phyloP scores from a whole-genome alignment of 1,140 invertebrate species.

The Parasteatoda tepidariorum region DNA sequence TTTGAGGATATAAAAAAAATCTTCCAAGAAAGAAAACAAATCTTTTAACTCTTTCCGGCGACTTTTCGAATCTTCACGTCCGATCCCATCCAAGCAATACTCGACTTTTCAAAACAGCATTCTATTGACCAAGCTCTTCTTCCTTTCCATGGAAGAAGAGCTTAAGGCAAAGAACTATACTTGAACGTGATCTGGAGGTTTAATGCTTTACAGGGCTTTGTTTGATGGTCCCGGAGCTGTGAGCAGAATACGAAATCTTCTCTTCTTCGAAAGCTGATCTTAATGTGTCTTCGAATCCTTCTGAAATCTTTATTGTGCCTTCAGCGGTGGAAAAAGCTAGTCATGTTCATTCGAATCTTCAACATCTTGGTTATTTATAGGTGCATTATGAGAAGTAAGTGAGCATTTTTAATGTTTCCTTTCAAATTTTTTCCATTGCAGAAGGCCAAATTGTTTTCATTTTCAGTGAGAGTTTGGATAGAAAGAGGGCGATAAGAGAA shows the following conservation, averaged over 20 bases:
- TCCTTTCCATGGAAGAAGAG: conserved; percentile 9
- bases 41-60: conserved; percentile 45
- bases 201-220: conserved; percentile 57
- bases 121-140: conserved; percentile 55
- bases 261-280: conserved; percentile 49
- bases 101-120: conserved; percentile 28
- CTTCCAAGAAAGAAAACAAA: conserved; percentile 38
- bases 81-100: conserved; percentile 23
- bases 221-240: conserved; percentile 49
- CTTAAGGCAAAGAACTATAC: conserved; percentile 53
- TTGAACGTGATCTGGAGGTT: conserved; percentile 53
- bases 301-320: conserved; percentile 59
- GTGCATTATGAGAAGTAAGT: conserved; percentile 32
- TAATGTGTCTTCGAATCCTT: conserved; percentile 49
- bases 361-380: conserved; percentile 30
- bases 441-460: too few species aligned
- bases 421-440: too few species aligned
- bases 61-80: conserved; percentile 33
- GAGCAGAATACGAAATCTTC: conserved; percentile 53
- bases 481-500: too few species aligned
- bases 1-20: background rate
- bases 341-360: conserved; percentile 25
- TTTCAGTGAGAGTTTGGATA: too few species aligned
- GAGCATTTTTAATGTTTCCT: background rate
- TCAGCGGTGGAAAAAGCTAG: conserved; percentile 13